These are phyloP conservation scores for Drosophila mercatorum DNA, from an alignment of 2,888 invertebrate genomes.

Conservation along the genomic window DNA sequence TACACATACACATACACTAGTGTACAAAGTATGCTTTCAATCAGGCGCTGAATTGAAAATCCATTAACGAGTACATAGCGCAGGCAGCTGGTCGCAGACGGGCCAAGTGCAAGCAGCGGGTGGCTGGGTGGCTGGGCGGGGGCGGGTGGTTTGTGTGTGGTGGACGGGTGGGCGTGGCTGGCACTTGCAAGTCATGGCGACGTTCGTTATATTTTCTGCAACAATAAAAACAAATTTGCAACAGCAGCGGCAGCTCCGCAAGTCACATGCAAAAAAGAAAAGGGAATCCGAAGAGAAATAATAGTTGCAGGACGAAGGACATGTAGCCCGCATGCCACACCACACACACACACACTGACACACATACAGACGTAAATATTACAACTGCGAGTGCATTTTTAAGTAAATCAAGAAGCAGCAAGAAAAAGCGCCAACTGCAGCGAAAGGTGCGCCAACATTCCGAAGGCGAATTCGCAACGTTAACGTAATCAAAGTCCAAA, in stretches of 20 bases:
- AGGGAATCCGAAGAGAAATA: conserved; percentile 31
- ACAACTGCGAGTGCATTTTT: conserved; percentile 58
- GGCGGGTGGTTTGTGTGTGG: too few species aligned
- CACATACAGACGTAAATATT: conserved; percentile 23
- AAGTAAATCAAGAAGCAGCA: conserved; percentile 44
- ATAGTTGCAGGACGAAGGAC: conserved; percentile 53
- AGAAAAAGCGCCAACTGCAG: conserved; percentile 5
- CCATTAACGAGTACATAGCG: conserved; percentile 78
- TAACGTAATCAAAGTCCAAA: conserved; percentile 47
- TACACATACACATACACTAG: not conserved
- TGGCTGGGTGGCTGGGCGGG: not conserved
- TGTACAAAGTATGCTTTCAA: conserved; percentile 77
- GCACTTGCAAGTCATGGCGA: conserved; percentile 59
- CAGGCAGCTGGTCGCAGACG: conserved; percentile 47
- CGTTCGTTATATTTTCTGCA: conserved; percentile 64
- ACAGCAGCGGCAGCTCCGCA: conserved; percentile 28
- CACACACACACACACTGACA: conserved; percentile 20
- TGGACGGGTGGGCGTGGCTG: conserved; percentile 13
- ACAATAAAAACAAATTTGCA: conserved; percentile 78
- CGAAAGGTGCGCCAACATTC: conserved; percentile 12
- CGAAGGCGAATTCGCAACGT: conserved; percentile 17
- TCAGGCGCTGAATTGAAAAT: conserved; percentile 81
- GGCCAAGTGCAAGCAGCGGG: conserved; percentile 3
- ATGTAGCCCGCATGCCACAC: conserved; percentile 34
- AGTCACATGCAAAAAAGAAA: conserved; percentile 7